These are phyloP conservation scores for Australoheros scitulus DNA, from an alignment of 2,113 vertebrate genomes.

Conservation along the genomic window DNA sequence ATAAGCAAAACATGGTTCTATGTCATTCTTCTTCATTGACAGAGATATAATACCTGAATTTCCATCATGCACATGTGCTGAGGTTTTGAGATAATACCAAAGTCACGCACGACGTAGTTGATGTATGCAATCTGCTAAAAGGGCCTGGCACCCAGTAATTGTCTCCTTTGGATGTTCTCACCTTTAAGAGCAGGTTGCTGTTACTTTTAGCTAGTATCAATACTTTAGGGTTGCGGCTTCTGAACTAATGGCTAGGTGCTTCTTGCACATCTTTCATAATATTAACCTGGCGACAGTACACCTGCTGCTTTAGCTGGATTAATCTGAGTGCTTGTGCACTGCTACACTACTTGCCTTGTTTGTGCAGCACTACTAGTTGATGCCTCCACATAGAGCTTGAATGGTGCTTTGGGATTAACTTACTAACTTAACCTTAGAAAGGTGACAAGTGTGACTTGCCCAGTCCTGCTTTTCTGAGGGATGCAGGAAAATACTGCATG, in stretches of 20 bases:
- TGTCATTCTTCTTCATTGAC: neutral
- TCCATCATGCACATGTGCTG: neutral
- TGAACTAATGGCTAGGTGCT: too few species aligned
- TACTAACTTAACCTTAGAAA: neutral
- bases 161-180: neutral
- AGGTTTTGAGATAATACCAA: neutral
- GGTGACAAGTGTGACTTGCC: neutral
- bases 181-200: neutral
- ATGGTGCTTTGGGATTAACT: too few species aligned
- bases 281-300: too few species aligned
- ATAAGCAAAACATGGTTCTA: neutral
- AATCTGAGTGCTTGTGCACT: too few species aligned
- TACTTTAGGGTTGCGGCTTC: too few species aligned
- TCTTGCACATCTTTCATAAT: too few species aligned
- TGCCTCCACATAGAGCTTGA: too few species aligned
- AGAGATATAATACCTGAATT: neutral
- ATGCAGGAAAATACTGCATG: neutral
- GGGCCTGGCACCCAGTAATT: neutral
- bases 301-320: too few species aligned
- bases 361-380: too few species aligned
- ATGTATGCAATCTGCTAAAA: neutral
- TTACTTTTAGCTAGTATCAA: neutral
- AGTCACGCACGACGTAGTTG: accelerated
- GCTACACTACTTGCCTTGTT: too few species aligned
- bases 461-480: neutral